phyloP scores from a whole-genome alignment of 2,113 vertebrate genomes.

The Silurus glanis region DNA sequence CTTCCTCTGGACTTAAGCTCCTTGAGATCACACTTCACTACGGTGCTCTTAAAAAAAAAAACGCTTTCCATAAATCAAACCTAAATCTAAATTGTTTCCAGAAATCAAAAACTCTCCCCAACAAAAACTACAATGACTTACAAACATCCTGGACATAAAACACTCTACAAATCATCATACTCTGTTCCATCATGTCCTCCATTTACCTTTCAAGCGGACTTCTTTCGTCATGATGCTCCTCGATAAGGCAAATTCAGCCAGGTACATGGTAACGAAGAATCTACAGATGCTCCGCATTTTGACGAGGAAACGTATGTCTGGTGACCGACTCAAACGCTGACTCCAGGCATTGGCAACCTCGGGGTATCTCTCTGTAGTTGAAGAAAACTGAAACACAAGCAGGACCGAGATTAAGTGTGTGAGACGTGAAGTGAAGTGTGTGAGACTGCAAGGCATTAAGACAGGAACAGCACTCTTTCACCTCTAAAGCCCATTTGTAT shows the following conservation, averaged over 20 bases:
- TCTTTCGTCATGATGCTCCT: constrained; percentile 47
- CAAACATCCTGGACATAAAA: not conserved
- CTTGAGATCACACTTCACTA: constrained; percentile 40
- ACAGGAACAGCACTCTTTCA: constrained; percentile 18
- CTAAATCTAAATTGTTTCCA: not conserved
- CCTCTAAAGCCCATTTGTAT: constrained; percentile 32
- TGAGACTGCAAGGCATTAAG: constrained; percentile 2
- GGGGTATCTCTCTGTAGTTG: constrained; percentile 29
- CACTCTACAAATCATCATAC: not conserved
- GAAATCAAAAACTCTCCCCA: not conserved
- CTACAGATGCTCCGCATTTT: constrained; percentile 65
- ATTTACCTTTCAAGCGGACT: constrained; percentile 64
- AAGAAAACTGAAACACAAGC: constrained; percentile 27
- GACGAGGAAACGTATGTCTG: constrained; percentile 35
- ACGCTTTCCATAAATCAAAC: not conserved
- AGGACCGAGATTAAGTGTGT: constrained; percentile 22
- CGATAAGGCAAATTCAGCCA: constrained; percentile 48
- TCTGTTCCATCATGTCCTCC: not conserved
- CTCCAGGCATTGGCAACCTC: constrained; percentile 64
- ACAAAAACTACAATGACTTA: not conserved
- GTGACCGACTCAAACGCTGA: constrained; percentile 59
- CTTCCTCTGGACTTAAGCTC: constrained; percentile 41
- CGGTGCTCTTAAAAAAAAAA: not conserved
- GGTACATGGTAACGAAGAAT: constrained; percentile 61
- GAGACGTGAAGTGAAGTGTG: not conserved